phyloP scores from a whole-genome alignment of 1,140 invertebrate species.

The Drosophila arawakana region DNA sequence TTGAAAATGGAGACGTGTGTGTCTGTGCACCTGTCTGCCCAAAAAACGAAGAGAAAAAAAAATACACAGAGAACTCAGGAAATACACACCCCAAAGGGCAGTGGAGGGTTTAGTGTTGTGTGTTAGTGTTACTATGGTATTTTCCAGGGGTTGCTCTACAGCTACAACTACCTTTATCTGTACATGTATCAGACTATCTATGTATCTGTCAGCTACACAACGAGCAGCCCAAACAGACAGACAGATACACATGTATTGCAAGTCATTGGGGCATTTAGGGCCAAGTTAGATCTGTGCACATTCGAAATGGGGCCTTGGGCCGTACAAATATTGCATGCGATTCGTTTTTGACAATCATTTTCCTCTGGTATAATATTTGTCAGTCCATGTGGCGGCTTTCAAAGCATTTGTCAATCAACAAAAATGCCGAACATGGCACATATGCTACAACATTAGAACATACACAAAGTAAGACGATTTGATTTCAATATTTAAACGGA shows the following conservation, averaged over 20 bases:
- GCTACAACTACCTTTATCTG: constrained; percentile 8
- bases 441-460: constrained; percentile 4
- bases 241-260: constrained; percentile 39
- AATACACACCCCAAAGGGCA: constrained; percentile 18
- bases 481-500: too few relatives aligned
- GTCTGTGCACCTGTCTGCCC: constrained; percentile 57
- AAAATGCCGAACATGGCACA: constrained; percentile 18
- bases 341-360: constrained; percentile 58
- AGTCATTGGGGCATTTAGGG: constrained; percentile 49
- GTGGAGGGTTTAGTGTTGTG: neutral
- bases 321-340: constrained; percentile 50
- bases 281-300: constrained; percentile 18
- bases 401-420: constrained; percentile 60
- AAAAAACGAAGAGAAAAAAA: constrained; percentile 1
- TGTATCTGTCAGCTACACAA: constrained; percentile 39
- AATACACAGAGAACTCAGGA: constrained; percentile 5
- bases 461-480: neutral
- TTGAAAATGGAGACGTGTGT: constrained; percentile 63
- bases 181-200: constrained; percentile 25
- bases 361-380: constrained; percentile 36
- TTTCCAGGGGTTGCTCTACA: constrained; percentile 30
- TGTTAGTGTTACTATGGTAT: constrained; percentile 36
- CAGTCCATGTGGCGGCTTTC: constrained; percentile 41
- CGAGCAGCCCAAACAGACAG: neutral
- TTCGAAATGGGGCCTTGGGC: neutral